Conservation (phyloP, 1,140 invertebrate genomes). For the Hypsibius dujardini region DNA sequence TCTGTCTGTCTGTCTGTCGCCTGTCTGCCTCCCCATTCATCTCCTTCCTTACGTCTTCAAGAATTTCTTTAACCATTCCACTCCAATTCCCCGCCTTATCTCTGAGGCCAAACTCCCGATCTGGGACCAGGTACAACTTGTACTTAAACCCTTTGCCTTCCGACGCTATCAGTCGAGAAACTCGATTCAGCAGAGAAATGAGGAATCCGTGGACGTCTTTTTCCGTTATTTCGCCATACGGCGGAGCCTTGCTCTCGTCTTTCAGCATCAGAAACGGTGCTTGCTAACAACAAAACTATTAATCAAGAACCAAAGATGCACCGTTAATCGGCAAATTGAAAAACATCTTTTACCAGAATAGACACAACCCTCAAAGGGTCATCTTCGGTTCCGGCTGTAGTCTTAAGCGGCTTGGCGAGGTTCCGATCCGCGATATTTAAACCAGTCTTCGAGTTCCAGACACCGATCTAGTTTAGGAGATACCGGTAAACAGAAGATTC, state of each 20-base stretch:
- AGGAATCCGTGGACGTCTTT: constrained; percentile 80
- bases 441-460: constrained; percentile 3
- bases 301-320: neutral
- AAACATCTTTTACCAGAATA: neutral
- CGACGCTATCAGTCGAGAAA: constrained; percentile 37
- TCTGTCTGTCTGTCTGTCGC: no score
- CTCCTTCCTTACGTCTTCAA: constrained; percentile 37
- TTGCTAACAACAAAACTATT: neutral
- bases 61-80: constrained; percentile 79
- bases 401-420: neutral
- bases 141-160: constrained; percentile 60
- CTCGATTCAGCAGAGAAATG: constrained; percentile 75
- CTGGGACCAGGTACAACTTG: constrained; percentile 66
- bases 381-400: neutral
- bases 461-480: neutral
- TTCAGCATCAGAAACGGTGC: constrained; percentile 27
- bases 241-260: constrained; percentile 37
- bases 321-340: neutral
- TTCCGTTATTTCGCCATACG: constrained; percentile 42
- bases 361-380: neutral
- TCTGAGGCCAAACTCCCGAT: constrained; percentile 80
- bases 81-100: constrained; percentile 87
- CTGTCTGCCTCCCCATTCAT: neutral
- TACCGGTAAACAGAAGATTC: neutral
- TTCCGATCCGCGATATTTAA: neutral